Evolutionary conservation across 1,140 invertebrate genomes (phyloP), one percentile per base, ranked within the genome.

Genomic region (Phymastichus coffea): DNA sequence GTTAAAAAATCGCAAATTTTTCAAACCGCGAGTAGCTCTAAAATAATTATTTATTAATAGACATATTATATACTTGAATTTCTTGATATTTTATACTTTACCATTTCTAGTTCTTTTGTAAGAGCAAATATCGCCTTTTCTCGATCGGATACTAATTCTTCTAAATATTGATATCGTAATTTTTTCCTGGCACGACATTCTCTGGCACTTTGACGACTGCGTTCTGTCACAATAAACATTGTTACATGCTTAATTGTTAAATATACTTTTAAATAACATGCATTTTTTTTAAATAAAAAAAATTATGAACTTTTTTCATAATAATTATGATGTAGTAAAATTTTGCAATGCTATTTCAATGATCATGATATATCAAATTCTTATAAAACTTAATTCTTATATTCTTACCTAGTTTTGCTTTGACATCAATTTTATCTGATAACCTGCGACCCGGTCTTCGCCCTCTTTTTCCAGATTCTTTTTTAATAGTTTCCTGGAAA

Each of bases 171-270:
- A 78, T 98, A 97, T 22, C 96, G 85, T 37, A 98, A 84, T 73
- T 99, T 98, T 81, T 99, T 99, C 37, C 96, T 84, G 33, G 95
- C 95, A 65, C 96, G 86, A 77, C 95, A 99, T 83, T 98, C 96
- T 68, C 95, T 84, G 61, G 96, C 96, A 83, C 94, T 97, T 83
- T 98, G 95, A 64, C 95, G 85, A 79, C 95, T 98, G 49, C 95
- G 85, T 81, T 98, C 95, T 93, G 75, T 57, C 41, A 35, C 15
- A 57, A 25, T n/a, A n/a, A n/a, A n/a, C n/a, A n/a, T n/a, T n/a
- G n/a, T n/a, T n/a, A n/a, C n/a, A n/a, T n/a, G n/a, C n/a, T n/a
- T n/a, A n/a, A n/a, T n/a, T n/a, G n/a, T n/a, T n/a, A n/a, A n/a
- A n/a, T n/a, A n/a, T n/a, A n/a, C 28, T n/a, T n/a, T n/a, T n/a